Evolutionary conservation across 1,140 invertebrate species (phyloP).

Genomic region (Halotydeus destructor): DNA sequence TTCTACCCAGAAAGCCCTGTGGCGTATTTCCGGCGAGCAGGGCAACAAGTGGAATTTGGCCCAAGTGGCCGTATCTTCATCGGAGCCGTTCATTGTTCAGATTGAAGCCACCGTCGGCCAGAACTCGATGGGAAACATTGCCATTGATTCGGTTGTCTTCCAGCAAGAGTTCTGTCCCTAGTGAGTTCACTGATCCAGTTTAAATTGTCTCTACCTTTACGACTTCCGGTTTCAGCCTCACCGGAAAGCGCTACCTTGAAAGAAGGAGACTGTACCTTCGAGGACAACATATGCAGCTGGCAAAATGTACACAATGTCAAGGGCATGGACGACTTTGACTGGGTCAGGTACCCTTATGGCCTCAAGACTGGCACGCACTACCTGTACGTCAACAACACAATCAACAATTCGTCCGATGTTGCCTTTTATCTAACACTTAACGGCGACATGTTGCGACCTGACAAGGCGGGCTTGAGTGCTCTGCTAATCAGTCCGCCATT

Average conservation of each 20-base stretch:
- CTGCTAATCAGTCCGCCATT: constrained; percentile 29
- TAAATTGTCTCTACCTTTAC: too few relatives aligned
- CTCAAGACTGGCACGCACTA: constrained; percentile 23
- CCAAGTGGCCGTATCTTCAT: constrained; percentile 36
- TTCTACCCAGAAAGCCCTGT: constrained; percentile 31
- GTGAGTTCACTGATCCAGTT: too few relatives aligned
- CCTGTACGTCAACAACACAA: constrained; percentile 25
- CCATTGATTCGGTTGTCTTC: constrained; percentile 45
- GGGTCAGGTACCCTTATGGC: constrained; percentile 32
- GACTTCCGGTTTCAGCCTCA: constrained; percentile 15
- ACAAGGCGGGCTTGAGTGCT: constrained; percentile 29
- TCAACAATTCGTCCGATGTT: too few relatives aligned
- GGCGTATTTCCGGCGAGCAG: constrained; percentile 38
- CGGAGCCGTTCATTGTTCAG: constrained; percentile 33
- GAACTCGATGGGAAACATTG: constrained; percentile 43
- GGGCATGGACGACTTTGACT: constrained; percentile 36
- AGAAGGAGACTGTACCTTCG: constrained; percentile 29
- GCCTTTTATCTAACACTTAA: constrained; percentile 33
- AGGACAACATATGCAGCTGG: constrained; percentile 44
- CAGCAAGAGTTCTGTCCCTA: constrained; percentile 40
- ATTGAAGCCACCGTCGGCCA: constrained; percentile 40
- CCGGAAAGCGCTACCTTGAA: constrained; percentile 16
- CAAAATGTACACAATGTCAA: constrained; percentile 34
- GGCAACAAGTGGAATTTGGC: constrained; percentile 46
- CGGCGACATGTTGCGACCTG: constrained; percentile 25